phyloP scores from a whole-genome alignment of 2,888 invertebrate genomes.

The Sinohyriopsis cumingii region DNA sequence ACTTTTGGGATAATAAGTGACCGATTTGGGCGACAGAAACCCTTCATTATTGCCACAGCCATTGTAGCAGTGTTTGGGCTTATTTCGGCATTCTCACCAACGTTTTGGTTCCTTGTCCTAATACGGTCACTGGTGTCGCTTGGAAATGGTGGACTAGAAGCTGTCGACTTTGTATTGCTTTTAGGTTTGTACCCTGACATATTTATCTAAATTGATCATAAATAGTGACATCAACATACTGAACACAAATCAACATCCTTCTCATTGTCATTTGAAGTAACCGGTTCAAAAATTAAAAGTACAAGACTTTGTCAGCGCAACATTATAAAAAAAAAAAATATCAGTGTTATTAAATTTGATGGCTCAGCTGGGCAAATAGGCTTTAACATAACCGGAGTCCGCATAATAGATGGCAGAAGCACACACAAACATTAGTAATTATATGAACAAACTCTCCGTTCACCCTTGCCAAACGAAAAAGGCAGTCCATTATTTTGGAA shows the following conservation, averaged over 20 bases:
- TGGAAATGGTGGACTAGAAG: conserved; percentile 57
- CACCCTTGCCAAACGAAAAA: too few species aligned
- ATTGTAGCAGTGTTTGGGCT: conserved; percentile 54
- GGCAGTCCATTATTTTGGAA: too few species aligned
- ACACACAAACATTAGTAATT: too few species aligned
- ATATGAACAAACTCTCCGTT: too few species aligned
- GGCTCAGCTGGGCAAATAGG: too few species aligned
- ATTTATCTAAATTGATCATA: not conserved
- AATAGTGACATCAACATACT: not conserved
- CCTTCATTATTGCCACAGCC: conserved; percentile 45
- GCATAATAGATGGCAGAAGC: too few species aligned
- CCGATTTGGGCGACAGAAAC: conserved; percentile 52
- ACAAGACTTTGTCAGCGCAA: not conserved
- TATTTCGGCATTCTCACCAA: conserved; percentile 51
- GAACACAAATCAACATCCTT: not conserved
- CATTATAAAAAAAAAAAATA: too few species aligned
- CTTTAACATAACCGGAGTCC: too few species aligned
- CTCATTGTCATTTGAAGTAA: not conserved
- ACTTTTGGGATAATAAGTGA: conserved; percentile 57
- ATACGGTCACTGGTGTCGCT: conserved; percentile 48
- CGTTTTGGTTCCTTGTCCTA: conserved; percentile 46
- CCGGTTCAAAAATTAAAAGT: not conserved
- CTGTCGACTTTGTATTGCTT: conserved; percentile 55
- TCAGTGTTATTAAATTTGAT: too few species aligned
- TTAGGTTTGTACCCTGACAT: conserved; percentile 44